Percentiles rank a stretch among this genome's conserved stretches.
Conservation (phyloP, 2,797 vertebrate genomes). For the Poecilia wingei region DNA sequence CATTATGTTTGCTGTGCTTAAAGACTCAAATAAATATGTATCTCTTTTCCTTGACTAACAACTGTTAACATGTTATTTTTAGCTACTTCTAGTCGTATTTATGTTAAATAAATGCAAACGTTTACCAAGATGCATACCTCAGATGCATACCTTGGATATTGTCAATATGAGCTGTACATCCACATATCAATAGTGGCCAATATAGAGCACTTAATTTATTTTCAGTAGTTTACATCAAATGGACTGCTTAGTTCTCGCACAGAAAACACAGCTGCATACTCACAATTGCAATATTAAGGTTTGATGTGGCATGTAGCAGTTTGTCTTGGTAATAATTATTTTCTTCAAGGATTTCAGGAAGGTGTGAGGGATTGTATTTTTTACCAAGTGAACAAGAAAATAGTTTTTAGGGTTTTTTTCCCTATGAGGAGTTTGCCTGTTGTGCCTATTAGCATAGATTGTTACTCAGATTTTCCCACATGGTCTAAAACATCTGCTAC, state of each 20-base stretch:
- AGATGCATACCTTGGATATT: neutral
- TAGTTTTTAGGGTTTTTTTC: neutral
- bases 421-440: neutral
- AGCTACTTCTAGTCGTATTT: neutral
- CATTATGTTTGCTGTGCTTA: neutral
- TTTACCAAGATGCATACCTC: neutral
- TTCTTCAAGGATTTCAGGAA: neutral
- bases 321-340: neutral
- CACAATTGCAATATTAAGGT: neutral
- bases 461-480: neutral
- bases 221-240: constrained; percentile 39
- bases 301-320: neutral
- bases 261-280: neutral
- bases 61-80: neutral
- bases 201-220: constrained; percentile 19
- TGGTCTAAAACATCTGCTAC: neutral
- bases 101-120: neutral
- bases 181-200: constrained; percentile 5
- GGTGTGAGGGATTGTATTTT: neutral
- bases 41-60: neutral
- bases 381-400: neutral
- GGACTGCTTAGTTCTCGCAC: neutral
- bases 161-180: constrained; percentile 6
- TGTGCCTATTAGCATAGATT: neutral
- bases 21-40: neutral